Conservation (phyloP, 2,888 invertebrate species). For the Tridacna gigas region DNA sequence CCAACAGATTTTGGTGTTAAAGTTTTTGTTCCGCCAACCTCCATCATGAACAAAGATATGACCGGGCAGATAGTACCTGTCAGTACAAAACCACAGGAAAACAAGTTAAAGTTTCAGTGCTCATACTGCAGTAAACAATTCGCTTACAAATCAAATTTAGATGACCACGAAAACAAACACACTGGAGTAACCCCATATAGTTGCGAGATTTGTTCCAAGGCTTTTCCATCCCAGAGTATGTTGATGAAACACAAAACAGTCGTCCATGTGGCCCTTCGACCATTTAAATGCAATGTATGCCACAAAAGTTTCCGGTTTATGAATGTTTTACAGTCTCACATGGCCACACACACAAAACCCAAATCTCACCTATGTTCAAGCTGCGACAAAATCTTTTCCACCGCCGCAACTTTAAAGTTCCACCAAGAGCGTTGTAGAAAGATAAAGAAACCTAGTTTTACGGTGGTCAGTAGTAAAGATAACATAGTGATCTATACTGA, state of each 20-base stretch:
- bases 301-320: conserved; percentile 73
- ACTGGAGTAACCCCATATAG: conserved; percentile 73
- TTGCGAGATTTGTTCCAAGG: conserved; percentile 70
- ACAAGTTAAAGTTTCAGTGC: conserved; percentile 66
- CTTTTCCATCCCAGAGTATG: conserved; percentile 72
- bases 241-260: conserved; percentile 71
- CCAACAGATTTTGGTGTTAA: not conserved
- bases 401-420: conserved; percentile 61
- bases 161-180: conserved; percentile 77
- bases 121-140: conserved; percentile 69
- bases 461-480: not conserved
- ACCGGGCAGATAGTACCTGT: too few species aligned
- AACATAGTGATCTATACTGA: not conserved
- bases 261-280: conserved; percentile 68
- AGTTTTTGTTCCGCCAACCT: not conserved
- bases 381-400: conserved; percentile 66
- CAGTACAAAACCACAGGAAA: not conserved
- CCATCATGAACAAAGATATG: not conserved
- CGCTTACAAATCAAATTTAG: conserved; percentile 66
- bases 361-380: conserved; percentile 66
- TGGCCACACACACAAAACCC: conserved; percentile 69
- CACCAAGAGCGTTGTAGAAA: conserved; percentile 38
- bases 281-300: conserved; percentile 71
- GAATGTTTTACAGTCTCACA: conserved; percentile 67
- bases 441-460: not conserved